Evolutionary conservation across 2,888 invertebrate species (phyloP).

Genomic region (Empis stercorea): DNA sequence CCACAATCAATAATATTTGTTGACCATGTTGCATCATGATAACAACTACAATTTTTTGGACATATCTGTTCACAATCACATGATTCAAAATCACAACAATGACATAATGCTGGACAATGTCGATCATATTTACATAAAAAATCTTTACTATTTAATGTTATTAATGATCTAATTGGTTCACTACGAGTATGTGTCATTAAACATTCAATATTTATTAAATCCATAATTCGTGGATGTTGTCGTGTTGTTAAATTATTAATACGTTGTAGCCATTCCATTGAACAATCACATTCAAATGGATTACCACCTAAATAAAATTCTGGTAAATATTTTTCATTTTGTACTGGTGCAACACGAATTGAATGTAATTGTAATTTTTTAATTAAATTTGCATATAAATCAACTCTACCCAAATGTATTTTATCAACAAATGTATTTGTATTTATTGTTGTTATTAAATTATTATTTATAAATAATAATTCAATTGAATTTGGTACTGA

Average conservation of each 20-base stretch:
- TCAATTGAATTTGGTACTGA: conserved; percentile 81
- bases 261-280: conserved; percentile 88
- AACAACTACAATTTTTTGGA: conserved; percentile 86
- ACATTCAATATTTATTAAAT: conserved; percentile 78
- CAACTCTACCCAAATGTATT: conserved; percentile 70
- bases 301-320: conserved; percentile 87
- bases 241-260: conserved; percentile 77
- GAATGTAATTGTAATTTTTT: conserved; percentile 71
- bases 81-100: conserved; percentile 91
- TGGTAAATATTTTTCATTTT: conserved; percentile 55
- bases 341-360: conserved; percentile 60
- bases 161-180: conserved; percentile 62
- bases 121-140: conserved; percentile 86
- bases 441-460: conserved; percentile 66
- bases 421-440: conserved; percentile 80
- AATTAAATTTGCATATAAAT: conserved; percentile 79
- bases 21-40: conserved; percentile 87
- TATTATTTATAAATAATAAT: conserved; percentile 78
- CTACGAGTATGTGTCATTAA: conserved; percentile 74
- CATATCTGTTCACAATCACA: conserved; percentile 97
- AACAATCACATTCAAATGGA: conserved; percentile 89
- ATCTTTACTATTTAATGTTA: conserved; percentile 64
- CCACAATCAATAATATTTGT: conserved; percentile 89
- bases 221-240: conserved; percentile 79
- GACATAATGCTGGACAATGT: conserved; percentile 88